phyloP scores from a whole-genome alignment of 2,113 vertebrate species.

The Acrocephalus kingi region DNA sequence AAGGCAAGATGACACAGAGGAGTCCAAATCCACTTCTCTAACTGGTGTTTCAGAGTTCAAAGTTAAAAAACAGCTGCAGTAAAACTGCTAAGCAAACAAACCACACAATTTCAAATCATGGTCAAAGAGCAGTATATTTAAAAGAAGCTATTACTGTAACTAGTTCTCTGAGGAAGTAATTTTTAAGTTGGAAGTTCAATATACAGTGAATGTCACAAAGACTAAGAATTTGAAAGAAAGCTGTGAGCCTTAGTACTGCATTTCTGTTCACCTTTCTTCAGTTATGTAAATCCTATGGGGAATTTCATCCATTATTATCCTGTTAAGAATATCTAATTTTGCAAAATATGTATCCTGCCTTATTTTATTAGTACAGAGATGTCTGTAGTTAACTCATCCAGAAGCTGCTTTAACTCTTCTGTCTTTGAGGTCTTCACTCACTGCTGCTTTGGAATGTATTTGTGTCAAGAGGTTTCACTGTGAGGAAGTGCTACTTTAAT shows the following conservation, averaged over 20 bases:
- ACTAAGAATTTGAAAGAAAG: background rate
- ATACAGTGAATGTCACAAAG: background rate
- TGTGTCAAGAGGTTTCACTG: background rate
- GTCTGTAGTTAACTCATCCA: background rate
- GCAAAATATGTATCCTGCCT: background rate
- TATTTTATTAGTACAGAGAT: background rate
- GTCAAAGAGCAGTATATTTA: background rate
- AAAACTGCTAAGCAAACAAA: background rate
- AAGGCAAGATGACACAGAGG: background rate
- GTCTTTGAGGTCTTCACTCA: background rate
- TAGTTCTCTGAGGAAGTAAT: background rate
- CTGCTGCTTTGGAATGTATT: background rate
- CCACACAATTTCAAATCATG: background rate
- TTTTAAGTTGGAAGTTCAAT: background rate
- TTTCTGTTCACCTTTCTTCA: background rate
- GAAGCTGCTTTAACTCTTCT: background rate
- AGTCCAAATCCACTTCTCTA: background rate
- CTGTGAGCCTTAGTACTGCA: background rate
- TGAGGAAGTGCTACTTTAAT: background rate
- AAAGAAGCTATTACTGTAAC: background rate
- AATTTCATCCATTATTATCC: background rate
- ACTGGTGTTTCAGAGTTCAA: background rate
- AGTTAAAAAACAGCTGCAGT: background rate
- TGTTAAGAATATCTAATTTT: background rate
- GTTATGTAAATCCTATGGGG: background rate